Percentiles rank a stretch among this genome's conserved stretches.
Evolutionary conservation across 2,797 vertebrate species (phyloP).

Genomic region (Lindbergichthys nudifrons): DNA sequence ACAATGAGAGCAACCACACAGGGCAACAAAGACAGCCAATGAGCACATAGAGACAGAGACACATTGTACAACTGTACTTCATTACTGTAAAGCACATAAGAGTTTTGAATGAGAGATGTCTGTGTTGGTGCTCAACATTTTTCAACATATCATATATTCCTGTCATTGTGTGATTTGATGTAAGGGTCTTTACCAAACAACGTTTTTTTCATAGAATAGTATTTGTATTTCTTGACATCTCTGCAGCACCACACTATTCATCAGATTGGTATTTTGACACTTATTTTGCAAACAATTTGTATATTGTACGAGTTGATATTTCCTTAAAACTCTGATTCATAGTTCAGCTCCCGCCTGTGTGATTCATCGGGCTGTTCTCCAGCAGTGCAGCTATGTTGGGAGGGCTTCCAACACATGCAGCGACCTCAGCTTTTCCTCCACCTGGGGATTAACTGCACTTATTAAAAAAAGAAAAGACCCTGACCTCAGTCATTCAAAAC

Average conservation of each 20-base stretch:
- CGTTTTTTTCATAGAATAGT: too few species aligned
- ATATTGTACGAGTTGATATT: too few species aligned
- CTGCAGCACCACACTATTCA: too few species aligned
- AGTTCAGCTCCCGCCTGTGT: neutral
- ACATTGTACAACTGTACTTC: neutral
- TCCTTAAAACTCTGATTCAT: too few species aligned
- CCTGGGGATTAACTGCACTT: constrained; percentile 21
- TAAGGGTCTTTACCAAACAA: too few species aligned
- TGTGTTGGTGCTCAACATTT: neutral
- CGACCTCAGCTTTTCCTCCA: constrained; percentile 43
- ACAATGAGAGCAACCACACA: constrained; percentile 10
- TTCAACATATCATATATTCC: too few species aligned
- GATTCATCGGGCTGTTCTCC: constrained; percentile 31
- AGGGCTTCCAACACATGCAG: constrained; percentile 31
- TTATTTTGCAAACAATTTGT: too few species aligned
- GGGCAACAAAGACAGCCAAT: neutral
- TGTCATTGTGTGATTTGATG: too few species aligned
- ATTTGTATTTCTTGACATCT: too few species aligned
- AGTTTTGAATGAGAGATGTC: neutral
- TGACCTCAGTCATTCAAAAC: constrained; percentile 6
- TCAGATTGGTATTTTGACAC: too few species aligned
- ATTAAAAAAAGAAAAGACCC: constrained; percentile 23
- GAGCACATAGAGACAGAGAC: neutral
- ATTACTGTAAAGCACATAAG: neutral
- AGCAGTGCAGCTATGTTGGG: constrained; percentile 35